Conservation (phyloP, 1,140 invertebrate genomes). For the Cephus cinctus region DNA sequence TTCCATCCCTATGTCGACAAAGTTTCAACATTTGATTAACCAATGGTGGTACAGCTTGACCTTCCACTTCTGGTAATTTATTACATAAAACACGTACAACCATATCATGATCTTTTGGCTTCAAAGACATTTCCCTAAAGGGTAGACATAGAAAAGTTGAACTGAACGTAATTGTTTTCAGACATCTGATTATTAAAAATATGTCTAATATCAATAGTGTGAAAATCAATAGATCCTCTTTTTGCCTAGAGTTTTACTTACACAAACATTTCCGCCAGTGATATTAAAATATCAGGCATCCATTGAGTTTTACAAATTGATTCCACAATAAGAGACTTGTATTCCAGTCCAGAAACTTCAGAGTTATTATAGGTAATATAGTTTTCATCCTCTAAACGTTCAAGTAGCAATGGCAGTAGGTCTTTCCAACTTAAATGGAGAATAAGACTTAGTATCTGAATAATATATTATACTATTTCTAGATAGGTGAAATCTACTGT, state of each 20-base stretch:
- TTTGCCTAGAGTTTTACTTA: slow-evolving; percentile 27
- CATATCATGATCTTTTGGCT: slow-evolving; percentile 42
- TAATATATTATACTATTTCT: neutral
- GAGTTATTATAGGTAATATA: slow-evolving; percentile 41
- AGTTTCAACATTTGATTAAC: slow-evolving; percentile 53
- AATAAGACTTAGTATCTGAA: neutral
- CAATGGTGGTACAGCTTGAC: slow-evolving; percentile 55
- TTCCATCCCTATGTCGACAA: slow-evolving; percentile 38
- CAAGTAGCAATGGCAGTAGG: slow-evolving; percentile 49
- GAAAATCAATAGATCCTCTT: neutral
- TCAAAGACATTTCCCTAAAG: slow-evolving; percentile 46
- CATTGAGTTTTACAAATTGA: slow-evolving; percentile 46
- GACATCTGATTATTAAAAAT: slow-evolving; percentile 5
- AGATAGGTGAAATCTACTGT: too few species aligned
- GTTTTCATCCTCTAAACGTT: slow-evolving; percentile 50
- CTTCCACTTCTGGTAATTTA: slow-evolving; percentile 33
- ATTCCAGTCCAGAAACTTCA: slow-evolving; percentile 49
- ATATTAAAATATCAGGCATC: slow-evolving; percentile 41
- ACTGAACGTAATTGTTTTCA: neutral
- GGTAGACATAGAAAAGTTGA: slow-evolving; percentile 9
- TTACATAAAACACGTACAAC: slow-evolving; percentile 47
- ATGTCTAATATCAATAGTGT: neutral
- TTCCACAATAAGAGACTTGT: slow-evolving; percentile 51
- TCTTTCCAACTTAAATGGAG: slow-evolving; percentile 54
- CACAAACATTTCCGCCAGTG: slow-evolving; percentile 56